Percentiles rank a stretch among this genome's conserved stretches.
These are phyloP conservation scores for Tachysurus vachellii DNA, from an alignment of 2,113 vertebrate species.

Conservation along the genomic window DNA sequence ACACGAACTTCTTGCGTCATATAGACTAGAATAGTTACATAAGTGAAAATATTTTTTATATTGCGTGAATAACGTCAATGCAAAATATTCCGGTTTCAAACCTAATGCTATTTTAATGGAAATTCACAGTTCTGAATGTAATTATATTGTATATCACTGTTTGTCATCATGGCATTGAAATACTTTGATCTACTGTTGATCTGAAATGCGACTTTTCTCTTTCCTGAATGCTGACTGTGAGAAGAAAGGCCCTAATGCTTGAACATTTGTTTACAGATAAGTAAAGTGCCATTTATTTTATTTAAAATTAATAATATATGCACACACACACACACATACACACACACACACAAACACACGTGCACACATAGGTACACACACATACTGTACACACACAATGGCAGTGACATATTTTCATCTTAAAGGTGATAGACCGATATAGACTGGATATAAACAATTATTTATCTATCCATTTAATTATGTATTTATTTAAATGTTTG, in stretches of 20 bases:
- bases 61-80: not conserved
- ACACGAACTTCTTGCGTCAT: not conserved
- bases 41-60: not conserved
- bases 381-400: not conserved
- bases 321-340: not conserved
- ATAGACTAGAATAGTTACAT: not conserved
- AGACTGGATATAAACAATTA: not conserved
- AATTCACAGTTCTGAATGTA: not conserved
- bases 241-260: not conserved
- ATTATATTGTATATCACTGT: not conserved
- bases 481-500: too few species aligned
- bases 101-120: slow-evolving; percentile 4
- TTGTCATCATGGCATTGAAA: not conserved
- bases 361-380: not conserved
- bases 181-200: not conserved
- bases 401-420: not conserved
- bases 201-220: not conserved
- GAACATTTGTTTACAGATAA: not conserved
- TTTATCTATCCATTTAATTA: too few species aligned
- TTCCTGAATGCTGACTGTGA: slow-evolving; percentile 4
- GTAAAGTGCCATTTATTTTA: not conserved
- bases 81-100: not conserved
- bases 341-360: not conserved
- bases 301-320: not conserved
- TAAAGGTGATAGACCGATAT: not conserved